Evolutionary conservation across 2,888 invertebrate genomes (phyloP), one percentile per base, ranked within the genome.

Genomic region (Drosophila basisetae): DNA sequence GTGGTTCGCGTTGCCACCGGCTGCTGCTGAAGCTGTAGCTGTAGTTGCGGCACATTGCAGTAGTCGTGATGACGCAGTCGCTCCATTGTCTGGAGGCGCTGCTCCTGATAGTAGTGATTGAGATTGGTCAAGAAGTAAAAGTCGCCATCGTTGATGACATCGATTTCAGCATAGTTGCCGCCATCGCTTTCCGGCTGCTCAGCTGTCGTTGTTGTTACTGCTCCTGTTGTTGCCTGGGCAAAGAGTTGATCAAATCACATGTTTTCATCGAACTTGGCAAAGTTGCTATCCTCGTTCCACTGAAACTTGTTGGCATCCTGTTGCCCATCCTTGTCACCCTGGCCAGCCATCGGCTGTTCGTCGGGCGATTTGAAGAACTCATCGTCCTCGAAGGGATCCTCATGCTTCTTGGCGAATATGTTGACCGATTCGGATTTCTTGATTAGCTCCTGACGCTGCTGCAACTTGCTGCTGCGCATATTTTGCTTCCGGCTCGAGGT

Each of bases 371-470:
- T 96, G 91, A 98, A 98, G 93, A 98, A 98, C 82, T 97, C 97
- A 84, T 97, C 97, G 63, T 97, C 97, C 82, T 97, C 98, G 91
- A 98, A 98, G 2, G 98, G 98, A 94, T 98, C 98, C 92, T 98
- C 98, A 54, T 95, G 95, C 90, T 97, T 97, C 60, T 97, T 95
- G 6, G 96, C 96, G 94, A 98, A 98, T 86, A 98, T 98, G 93
- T 98, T 97, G 11, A 97, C 96, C 5, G 97, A 97, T 91, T 97
- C 97, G 0, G 97, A 97, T 93, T 98, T 98, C 90, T 96, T 96
- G 56, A 97, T 95, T 89, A 96, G 95, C 65, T 95, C 94, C 74
- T 96, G 95, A 5, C 93, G 92, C 69, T 94, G 92, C 55, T 92
- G 92, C n/a, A 92, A 56, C 63, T 92, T 92, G 54, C 83, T 89